A percentile compares a stretch with the other conserved stretches of the same genome.
Evolutionary conservation across 2,797 vertebrate genomes (phyloP).

Genomic region (Pipistrellus nathusii): DNA sequence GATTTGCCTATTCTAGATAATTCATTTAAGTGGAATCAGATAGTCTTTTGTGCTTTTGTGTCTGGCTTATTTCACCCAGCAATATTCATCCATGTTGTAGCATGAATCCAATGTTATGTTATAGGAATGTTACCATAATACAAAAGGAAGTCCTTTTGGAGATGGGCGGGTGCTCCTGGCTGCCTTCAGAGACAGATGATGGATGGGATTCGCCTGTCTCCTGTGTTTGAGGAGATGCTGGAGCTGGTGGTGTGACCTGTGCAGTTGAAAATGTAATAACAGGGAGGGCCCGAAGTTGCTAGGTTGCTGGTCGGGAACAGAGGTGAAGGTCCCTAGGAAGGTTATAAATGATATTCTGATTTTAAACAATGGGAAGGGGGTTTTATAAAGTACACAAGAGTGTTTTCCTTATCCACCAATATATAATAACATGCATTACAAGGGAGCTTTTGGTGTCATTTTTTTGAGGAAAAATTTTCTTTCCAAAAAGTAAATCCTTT

Average conservation of each 20-base stretch:
- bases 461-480: background rate
- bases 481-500: background rate
- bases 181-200: background rate
- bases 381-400: background rate
- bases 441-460: background rate
- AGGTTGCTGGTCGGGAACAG: background rate
- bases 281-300: background rate
- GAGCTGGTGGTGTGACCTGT: background rate
- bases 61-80: background rate
- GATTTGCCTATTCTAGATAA: background rate
- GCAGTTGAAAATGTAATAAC: background rate
- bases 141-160: background rate
- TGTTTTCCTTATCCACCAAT: background rate
- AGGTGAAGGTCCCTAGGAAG: background rate
- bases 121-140: background rate
- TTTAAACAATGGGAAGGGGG: background rate
- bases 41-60: background rate
- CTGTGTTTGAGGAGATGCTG: background rate
- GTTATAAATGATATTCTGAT: background rate
- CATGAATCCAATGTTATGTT: background rate
- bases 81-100: background rate
- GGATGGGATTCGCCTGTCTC: background rate
- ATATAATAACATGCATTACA: background rate
- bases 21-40: background rate
- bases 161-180: background rate